phyloP scores from a whole-genome alignment of 2,888 invertebrate genomes.

The Chouioia cunea region DNA sequence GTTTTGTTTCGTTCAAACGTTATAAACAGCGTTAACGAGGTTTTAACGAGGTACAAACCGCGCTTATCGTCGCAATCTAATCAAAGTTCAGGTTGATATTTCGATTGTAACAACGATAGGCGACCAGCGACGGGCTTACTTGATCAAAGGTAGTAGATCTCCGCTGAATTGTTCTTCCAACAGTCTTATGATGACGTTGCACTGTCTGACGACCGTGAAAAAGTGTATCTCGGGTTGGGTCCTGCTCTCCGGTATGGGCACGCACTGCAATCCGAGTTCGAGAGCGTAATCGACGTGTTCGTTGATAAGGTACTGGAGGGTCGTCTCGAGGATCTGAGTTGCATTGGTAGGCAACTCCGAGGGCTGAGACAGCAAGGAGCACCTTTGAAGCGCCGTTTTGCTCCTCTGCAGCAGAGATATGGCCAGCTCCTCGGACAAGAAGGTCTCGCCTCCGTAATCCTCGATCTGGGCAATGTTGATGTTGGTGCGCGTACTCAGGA shows the following conservation, averaged over 20 bases:
- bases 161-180: slow-evolving; percentile 94
- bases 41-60: no score
- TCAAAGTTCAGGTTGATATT: no score
- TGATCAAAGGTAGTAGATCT: slow-evolving; percentile 87
- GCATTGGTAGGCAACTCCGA: slow-evolving; percentile 84
- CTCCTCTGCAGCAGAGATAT: slow-evolving; percentile 91
- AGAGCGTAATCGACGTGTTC: slow-evolving; percentile 98
- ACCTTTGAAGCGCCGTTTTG: slow-evolving; percentile 89
- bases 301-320: slow-evolving; percentile 85
- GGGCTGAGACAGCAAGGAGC: slow-evolving; percentile 84
- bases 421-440: slow-evolving; percentile 94
- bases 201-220: slow-evolving; percentile 92
- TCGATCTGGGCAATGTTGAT: slow-evolving; percentile 95
- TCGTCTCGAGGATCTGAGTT: slow-evolving; percentile 83
- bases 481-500: slow-evolving; percentile 90
- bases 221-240: slow-evolving; percentile 89
- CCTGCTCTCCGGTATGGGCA: slow-evolving; percentile 91
- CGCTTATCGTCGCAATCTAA: no score
- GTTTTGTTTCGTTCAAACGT: slow-evolving; percentile 38
- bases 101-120: no score
- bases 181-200: slow-evolving; percentile 92
- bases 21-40: no score
- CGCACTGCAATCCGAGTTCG: slow-evolving; percentile 90
- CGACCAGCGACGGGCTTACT: slow-evolving; percentile 77
- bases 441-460: slow-evolving; percentile 97